Conservation (phyloP, 2,888 invertebrate genomes). For the Amphipyra berbera region DNA sequence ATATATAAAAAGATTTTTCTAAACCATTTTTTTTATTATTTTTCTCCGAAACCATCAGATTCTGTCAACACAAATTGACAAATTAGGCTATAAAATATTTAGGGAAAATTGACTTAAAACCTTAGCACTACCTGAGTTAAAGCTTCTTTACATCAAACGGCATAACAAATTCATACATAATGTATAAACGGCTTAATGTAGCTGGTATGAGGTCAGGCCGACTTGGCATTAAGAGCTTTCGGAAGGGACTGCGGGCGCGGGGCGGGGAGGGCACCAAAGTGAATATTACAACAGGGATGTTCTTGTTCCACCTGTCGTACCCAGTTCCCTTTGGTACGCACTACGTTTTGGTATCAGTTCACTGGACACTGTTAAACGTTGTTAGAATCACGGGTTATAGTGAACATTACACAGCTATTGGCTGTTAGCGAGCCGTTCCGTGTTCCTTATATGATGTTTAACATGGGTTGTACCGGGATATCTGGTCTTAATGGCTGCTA, state of each 20-base stretch:
- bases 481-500: conserved; percentile 28
- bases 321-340: conserved; percentile 45
- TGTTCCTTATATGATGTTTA: conserved; percentile 41
- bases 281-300: conserved; percentile 85
- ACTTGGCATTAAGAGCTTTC: conserved; percentile 89
- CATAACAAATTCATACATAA: conserved; percentile 90
- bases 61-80: conserved; percentile 37
- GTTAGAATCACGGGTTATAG: conserved; percentile 44
- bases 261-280: conserved; percentile 77
- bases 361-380: conserved; percentile 46
- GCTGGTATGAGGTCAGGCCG: conserved; percentile 88
- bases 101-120: conserved; percentile 77
- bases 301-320: conserved; percentile 63
- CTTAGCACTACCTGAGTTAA: conserved; percentile 85
- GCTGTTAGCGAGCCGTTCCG: conserved; percentile 32
- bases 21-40: background rate
- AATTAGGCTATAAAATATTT: conserved; percentile 60
- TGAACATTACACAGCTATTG: conserved; percentile 42
- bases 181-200: conserved; percentile 90
- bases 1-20: too few relatives aligned
- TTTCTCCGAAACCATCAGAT: background rate
- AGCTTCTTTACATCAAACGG: conserved; percentile 90
- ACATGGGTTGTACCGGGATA: conserved; percentile 19
- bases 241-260: conserved; percentile 72
- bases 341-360: conserved; percentile 33